Conservation (phyloP, 64 coral and sea anemone species). For the Stichodactyla helianthus region DNA sequence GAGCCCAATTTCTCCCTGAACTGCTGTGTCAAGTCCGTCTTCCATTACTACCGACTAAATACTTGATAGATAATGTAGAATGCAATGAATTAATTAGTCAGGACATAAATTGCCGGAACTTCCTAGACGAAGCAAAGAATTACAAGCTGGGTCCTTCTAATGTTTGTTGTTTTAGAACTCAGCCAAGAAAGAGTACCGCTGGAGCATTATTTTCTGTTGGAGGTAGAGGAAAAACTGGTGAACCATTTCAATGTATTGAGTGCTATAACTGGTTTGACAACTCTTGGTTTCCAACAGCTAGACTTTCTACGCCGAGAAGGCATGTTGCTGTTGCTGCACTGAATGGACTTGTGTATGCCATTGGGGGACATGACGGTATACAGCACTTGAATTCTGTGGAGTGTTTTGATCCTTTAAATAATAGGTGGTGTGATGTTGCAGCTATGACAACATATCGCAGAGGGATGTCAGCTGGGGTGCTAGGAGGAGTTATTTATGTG, state of each 20-base stretch:
- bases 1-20: conserved; percentile 46
- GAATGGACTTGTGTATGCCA: conserved; percentile 77
- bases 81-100: conserved; percentile 36
- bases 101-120: conserved; percentile 73
- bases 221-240: conserved; percentile 85
- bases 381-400: conserved; percentile 92
- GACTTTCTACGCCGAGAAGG: conserved; percentile 74
- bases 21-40: conserved; percentile 70
- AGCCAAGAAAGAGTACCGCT: conserved; percentile 79
- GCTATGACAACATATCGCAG: conserved; percentile 83
- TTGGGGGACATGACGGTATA: conserved; percentile 91
- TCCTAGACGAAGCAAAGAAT: conserved; percentile 99
- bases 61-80: conserved; percentile 66
- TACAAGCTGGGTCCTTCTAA: conserved; percentile 79
- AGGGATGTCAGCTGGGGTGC: conserved; percentile 88
- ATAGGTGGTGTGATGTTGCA: conserved; percentile 60
- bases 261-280: conserved; percentile 91
- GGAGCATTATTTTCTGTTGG: conserved; percentile 92
- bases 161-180: conserved; percentile 66
- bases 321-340: conserved; percentile 87
- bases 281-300: conserved; percentile 72
- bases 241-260: conserved; percentile 89
- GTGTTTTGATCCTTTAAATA: conserved; percentile 78
- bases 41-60: conserved; percentile 60
- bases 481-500: conserved; percentile 91